Evolutionary conservation across 35 echinoderm and acorn worm species (phyloP).

Genomic region (Hemicentrotus pulcherrimus): DNA sequence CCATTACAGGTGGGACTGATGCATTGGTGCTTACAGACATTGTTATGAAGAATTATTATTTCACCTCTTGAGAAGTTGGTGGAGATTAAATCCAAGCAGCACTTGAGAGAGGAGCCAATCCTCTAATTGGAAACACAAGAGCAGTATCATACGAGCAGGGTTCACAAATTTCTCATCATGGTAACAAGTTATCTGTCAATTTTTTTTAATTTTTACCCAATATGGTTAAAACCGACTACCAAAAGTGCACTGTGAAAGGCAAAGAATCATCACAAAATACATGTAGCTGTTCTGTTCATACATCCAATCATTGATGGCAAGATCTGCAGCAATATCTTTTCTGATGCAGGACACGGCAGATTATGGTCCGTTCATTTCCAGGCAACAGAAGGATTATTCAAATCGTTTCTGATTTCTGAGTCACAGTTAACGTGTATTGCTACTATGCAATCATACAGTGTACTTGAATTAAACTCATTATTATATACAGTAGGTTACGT

Average conservation of each 20-base stretch:
- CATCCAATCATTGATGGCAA: not conserved
- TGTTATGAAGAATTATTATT: not conserved
- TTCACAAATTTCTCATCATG: not conserved
- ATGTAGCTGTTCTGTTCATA: not conserved
- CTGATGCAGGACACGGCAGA: not conserved
- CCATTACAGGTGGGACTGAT: not conserved
- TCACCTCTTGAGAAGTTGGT: not conserved
- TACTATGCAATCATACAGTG: not conserved
- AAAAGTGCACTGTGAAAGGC: no score
- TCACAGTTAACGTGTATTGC: not conserved
- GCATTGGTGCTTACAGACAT: not conserved
- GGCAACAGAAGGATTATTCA: not conserved
- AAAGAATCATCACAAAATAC: not conserved
- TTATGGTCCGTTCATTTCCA: not conserved
- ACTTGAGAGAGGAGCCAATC: not conserved
- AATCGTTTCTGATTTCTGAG: not conserved
- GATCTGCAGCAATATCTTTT: not conserved
- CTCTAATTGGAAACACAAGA: not conserved
- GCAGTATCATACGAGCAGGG: not conserved
- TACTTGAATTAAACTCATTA: not conserved
- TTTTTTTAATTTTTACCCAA: not conserved
- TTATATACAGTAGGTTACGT: not conserved
- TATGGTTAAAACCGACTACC: not conserved
- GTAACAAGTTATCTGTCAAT: not conserved
- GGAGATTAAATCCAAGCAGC: not conserved